Conservation (phyloP, 2,113 vertebrate genomes). For the Nothocercus julius region DNA sequence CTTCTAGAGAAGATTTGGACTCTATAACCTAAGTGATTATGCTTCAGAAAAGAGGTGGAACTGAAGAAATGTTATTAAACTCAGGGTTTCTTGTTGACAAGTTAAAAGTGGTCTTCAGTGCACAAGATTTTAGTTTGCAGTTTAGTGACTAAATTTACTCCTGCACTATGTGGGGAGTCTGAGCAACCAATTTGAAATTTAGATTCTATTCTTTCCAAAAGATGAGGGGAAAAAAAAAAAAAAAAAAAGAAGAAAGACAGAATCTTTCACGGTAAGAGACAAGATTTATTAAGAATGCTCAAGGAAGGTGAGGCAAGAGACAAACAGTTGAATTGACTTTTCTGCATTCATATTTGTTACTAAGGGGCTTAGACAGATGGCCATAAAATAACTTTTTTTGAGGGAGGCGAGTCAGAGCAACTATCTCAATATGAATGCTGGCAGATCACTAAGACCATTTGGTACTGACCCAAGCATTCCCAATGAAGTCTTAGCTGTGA, state of each 20-base stretch:
- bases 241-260: background rate
- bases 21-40: background rate
- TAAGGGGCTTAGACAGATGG: background rate
- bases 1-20: background rate
- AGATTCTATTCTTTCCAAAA: background rate
- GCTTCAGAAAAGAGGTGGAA: background rate
- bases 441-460: background rate
- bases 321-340: background rate
- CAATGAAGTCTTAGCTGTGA: background rate
- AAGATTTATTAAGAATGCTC: background rate
- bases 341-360: background rate
- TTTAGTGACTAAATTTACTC: background rate
- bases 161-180: background rate
- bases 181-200: background rate
- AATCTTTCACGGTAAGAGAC: background rate
- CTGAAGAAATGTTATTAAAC: background rate
- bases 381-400: background rate
- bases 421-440: background rate
- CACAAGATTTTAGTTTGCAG: background rate
- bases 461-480: background rate
- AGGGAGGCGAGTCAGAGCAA: background rate
- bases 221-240: background rate
- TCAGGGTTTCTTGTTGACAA: accelerated
- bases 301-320: background rate
- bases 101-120: background rate